A percentile compares a stretch with the other conserved stretches of the same genome.
Conservation (phyloP, 2,888 invertebrate species). For the Magallana nippona region DNA sequence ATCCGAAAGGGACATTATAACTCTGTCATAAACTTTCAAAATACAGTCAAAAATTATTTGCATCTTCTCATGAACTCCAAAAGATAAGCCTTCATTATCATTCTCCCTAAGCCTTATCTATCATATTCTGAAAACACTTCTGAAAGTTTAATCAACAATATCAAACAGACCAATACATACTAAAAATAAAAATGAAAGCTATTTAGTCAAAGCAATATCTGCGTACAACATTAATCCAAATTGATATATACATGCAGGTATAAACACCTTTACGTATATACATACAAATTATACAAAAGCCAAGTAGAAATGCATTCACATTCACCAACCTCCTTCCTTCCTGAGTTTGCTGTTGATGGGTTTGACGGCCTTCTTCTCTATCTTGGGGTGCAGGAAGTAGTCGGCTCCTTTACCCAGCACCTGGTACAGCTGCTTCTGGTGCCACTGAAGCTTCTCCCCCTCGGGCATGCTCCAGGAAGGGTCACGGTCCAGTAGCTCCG, state of each 20-base stretch:
- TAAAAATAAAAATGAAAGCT: too few species aligned
- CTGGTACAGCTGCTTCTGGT: slow-evolving; percentile 72
- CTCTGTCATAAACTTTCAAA: too few species aligned
- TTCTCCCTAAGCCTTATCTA: too few species aligned
- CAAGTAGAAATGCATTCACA: background rate
- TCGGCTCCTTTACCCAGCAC: slow-evolving; percentile 74
- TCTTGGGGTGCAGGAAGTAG: slow-evolving; percentile 75
- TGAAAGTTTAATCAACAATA: too few species aligned
- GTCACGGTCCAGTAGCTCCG: slow-evolving; percentile 43
- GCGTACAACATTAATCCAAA: too few species aligned
- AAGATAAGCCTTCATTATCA: too few species aligned
- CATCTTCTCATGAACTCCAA: too few species aligned
- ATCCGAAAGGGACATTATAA: too few species aligned
- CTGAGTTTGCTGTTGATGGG: slow-evolving; percentile 63
- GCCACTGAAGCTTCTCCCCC: slow-evolving; percentile 57
- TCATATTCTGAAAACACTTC: too few species aligned
- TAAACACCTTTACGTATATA: background rate
- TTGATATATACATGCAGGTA: background rate
- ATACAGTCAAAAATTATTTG: too few species aligned
- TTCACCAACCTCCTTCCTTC: slow-evolving; percentile 61
- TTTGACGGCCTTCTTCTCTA: slow-evolving; percentile 61
- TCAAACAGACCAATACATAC: too few species aligned
- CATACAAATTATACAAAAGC: background rate
- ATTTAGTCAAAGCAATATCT: too few species aligned
- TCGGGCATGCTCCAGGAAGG: slow-evolving; percentile 40